These are phyloP conservation scores for Synanceia verrucosa DNA, from an alignment of 2,797 vertebrate genomes.

Conservation along the genomic window DNA sequence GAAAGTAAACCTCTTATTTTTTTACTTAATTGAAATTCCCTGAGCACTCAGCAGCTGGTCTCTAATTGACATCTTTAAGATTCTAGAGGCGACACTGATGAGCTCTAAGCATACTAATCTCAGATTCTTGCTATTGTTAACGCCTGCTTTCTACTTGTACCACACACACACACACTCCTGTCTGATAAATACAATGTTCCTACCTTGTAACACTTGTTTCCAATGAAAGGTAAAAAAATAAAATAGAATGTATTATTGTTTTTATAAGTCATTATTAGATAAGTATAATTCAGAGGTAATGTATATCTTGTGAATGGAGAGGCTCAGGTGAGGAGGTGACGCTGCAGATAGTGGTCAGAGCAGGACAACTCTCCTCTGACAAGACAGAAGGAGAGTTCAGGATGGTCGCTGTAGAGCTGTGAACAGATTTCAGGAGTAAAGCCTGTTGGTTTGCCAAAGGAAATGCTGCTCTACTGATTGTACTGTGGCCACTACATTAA, in stretches of 20 bases:
- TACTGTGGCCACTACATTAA: conserved; percentile 8
- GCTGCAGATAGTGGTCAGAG: background rate
- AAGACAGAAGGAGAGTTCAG: background rate
- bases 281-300: too few relatives aligned
- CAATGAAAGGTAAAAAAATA: too few relatives aligned
- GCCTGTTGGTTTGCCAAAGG: background rate
- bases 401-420: background rate
- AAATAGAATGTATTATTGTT: too few relatives aligned
- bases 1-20: background rate
- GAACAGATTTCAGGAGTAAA: background rate
- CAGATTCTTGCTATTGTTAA: conserved; percentile 28
- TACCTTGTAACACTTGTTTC: too few relatives aligned
- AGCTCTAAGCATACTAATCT: conserved; percentile 18
- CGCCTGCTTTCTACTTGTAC: conserved; percentile 1
- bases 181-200: too few relatives aligned
- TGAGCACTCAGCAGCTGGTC: background rate
- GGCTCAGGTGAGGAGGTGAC: too few relatives aligned
- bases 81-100: background rate
- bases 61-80: conserved; percentile 29
- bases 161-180: too few relatives aligned
- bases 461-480: conserved; percentile 8
- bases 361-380: too few relatives aligned
- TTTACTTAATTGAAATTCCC: conserved; percentile 19
- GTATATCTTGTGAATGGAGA: too few relatives aligned
- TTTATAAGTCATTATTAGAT: too few relatives aligned